Evolutionary conservation across 2,113 vertebrate species (phyloP).

Genomic region (Laticauda colubrina): DNA sequence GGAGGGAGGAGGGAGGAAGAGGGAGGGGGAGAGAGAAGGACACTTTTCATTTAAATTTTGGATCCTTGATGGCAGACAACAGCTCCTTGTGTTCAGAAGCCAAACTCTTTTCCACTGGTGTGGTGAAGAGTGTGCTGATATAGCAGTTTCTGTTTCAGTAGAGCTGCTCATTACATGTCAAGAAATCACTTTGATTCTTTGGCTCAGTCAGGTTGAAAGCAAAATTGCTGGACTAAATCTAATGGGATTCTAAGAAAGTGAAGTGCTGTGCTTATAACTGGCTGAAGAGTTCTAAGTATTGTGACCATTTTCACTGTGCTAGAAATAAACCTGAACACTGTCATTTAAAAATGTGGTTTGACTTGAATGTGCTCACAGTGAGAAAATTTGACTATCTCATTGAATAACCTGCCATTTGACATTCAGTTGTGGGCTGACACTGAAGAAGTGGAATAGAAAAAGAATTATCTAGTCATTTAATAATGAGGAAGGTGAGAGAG

Average conservation of each 20-base stretch:
- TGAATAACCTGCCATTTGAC: background rate
- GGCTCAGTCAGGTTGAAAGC: slow-evolving; percentile 6
- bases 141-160: background rate
- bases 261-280: background rate
- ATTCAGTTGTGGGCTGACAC: background rate
- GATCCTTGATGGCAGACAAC: background rate
- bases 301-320: background rate
- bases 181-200: slow-evolving; percentile 16
- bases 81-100: background rate
- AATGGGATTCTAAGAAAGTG: slow-evolving; percentile 3
- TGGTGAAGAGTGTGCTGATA: background rate
- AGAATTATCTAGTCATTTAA: background rate
- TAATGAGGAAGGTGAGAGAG: background rate
- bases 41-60: background rate
- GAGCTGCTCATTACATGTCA: background rate
- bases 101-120: slow-evolving; percentile 6
- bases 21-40: background rate
- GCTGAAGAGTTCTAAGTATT: background rate
- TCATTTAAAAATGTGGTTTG: background rate
- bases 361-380: background rate
- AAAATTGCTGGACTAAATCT: slow-evolving; percentile 14
- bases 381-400: background rate
- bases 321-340: background rate
- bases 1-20: too few relatives aligned
- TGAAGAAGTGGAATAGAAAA: background rate